Evolutionary conservation across 1,140 invertebrate genomes (phyloP).

Genomic region (Eriocheir sinensis): DNA sequence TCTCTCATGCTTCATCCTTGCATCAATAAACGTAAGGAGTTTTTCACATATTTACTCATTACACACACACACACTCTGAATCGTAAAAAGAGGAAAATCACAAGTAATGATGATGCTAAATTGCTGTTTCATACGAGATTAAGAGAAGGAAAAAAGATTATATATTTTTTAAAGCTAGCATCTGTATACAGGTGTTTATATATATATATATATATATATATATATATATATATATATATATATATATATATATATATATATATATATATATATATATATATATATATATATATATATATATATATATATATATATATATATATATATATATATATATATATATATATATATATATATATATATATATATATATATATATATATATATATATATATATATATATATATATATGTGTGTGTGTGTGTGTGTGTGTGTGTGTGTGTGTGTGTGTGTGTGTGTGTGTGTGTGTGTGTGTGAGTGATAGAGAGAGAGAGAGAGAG

Average conservation of each 20-base stretch:
- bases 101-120: no score
- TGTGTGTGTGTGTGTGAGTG: no score
- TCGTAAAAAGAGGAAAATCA: no score
- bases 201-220: slow-evolving; percentile 51
- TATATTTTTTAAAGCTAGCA: neutral
- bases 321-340: neutral
- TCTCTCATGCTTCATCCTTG: no score
- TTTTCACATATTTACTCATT: no score
- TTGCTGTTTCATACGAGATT: no score
- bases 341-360: neutral
- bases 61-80: no score
- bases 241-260: slow-evolving; percentile 10
- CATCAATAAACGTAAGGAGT: no score
- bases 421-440: neutral
- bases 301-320: no score
- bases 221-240: slow-evolving; percentile 42
- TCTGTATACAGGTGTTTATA: neutral
- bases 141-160: neutral
- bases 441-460: no score
- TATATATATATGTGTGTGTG: neutral
- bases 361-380: neutral
- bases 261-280: neutral
- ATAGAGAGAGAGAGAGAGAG: no score
- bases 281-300: neutral
- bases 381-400: neutral